phyloP scores from a whole-genome alignment of 2,888 invertebrate species.

The Sphecodes monilicornis region DNA sequence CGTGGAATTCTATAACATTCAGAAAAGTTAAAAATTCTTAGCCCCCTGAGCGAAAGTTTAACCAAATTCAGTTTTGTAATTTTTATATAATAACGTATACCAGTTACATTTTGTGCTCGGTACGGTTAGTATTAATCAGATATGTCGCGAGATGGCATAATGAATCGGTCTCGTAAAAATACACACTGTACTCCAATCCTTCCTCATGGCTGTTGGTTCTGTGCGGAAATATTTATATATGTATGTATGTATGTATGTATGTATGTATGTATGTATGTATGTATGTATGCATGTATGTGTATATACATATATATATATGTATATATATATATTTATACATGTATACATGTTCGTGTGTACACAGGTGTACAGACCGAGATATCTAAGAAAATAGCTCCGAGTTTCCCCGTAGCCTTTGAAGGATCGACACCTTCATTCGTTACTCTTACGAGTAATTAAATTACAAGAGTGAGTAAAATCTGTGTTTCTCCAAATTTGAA shows the following conservation, averaged over 20 bases:
- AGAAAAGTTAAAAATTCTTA: too few relatives aligned
- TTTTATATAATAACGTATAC: too few relatives aligned
- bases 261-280: constrained; percentile 21
- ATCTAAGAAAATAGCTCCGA: neutral
- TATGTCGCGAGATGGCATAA: neutral
- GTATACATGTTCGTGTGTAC: constrained; percentile 16
- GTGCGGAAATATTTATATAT: constrained; percentile 44
- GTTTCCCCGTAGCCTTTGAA: neutral
- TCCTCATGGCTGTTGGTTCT: constrained; percentile 27
- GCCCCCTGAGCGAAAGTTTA: too few relatives aligned
- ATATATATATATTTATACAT: constrained; percentile 24
- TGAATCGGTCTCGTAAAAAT: constrained; percentile 17
- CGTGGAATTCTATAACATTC: too few relatives aligned
- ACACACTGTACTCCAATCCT: constrained; percentile 52
- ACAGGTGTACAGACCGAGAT: constrained; percentile 1
- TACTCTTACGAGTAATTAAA: neutral
- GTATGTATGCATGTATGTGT: constrained; percentile 16
- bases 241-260: constrained; percentile 29
- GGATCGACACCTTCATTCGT: neutral
- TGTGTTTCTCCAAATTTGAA: neutral
- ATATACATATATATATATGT: constrained; percentile 20
- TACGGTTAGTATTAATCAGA: too few relatives aligned
- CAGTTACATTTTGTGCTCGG: too few relatives aligned
- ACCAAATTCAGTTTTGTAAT: too few relatives aligned
- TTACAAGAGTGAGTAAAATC: neutral